These are phyloP conservation scores for Gallirallus australis DNA, from an alignment of 2,797 vertebrate genomes.

Conservation along the genomic window DNA sequence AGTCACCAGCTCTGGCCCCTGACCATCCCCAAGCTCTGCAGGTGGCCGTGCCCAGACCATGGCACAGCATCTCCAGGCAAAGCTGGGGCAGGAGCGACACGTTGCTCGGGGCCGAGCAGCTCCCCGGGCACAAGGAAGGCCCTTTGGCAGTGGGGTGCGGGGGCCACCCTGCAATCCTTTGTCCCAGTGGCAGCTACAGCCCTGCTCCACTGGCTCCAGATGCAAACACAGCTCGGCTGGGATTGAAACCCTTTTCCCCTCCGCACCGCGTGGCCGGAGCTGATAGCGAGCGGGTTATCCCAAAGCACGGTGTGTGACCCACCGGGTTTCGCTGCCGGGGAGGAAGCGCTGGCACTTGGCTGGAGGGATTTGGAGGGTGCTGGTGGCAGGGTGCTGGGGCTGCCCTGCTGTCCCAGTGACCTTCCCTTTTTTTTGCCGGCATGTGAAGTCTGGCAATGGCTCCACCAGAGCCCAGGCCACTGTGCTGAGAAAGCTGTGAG, in stretches of 20 bases:
- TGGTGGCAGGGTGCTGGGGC: rapidly evolving
- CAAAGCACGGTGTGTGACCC: neutral
- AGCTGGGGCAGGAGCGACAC: neutral
- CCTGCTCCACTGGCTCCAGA: neutral
- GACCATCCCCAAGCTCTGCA: neutral
- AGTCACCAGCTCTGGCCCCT: neutral
- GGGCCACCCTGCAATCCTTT: neutral
- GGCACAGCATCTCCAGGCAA: rapidly evolving
- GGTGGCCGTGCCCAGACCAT: neutral
- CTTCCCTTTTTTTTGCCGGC: neutral
- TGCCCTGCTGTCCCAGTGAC: neutral
- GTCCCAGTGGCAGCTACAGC: neutral
- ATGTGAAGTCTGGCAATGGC: neutral
- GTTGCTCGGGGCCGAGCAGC: rapidly evolving
- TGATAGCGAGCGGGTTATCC: slow-evolving; percentile 48
- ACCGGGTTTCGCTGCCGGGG: neutral
- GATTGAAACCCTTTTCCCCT: slow-evolving; percentile 59
- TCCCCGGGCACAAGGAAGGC: neutral
- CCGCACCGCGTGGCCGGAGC: neutral
- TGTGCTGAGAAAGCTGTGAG: rapidly evolving
- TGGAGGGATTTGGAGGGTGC: neutral
- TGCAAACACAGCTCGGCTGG: neutral
- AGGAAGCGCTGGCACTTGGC: neutral
- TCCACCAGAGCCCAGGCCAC: neutral
- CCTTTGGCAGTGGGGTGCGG: neutral